A percentile compares a stretch with the other conserved stretches of the same genome.
Evolutionary conservation across 35 echinoderm and acorn worm species (phyloP).

Genomic region (Ptychodera flava): DNA sequence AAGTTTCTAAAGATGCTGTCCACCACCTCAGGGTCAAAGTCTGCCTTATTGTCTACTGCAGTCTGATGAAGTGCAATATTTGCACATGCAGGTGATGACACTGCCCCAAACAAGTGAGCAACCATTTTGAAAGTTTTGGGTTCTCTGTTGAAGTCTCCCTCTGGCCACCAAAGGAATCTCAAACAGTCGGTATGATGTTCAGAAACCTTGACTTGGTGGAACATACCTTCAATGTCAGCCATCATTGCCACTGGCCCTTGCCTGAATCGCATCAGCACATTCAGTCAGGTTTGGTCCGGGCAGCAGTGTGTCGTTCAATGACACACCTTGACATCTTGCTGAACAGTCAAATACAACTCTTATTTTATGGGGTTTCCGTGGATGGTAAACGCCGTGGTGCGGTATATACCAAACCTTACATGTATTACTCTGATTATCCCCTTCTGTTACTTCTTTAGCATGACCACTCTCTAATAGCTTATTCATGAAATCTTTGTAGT

Average conservation of each 20-base stretch:
- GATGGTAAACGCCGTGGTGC: conserved; percentile 26
- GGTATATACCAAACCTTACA: conserved; percentile 30
- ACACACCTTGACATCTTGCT: conserved; percentile 29
- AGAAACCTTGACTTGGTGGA: conserved; percentile 42
- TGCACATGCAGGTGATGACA: neutral
- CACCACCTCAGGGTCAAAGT: neutral
- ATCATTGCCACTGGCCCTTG: conserved; percentile 23
- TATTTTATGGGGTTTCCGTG: conserved; percentile 32
- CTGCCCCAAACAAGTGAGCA: conserved; percentile 7
- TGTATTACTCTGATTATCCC: neutral
- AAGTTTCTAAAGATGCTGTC: neutral
- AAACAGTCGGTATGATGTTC: conserved; percentile 3
- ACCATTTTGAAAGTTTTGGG: conserved; percentile 12
- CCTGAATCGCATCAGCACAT: neutral
- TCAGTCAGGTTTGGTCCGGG: conserved; percentile 24
- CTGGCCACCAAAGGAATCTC: conserved; percentile 23
- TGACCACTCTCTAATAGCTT: neutral
- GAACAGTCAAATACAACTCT: conserved; percentile 35
- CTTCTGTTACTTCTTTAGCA: neutral
- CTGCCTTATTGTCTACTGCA: neutral
- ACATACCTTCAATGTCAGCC: conserved; percentile 57
- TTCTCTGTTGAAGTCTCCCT: conserved; percentile 4
- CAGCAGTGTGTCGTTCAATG: conserved; percentile 36
- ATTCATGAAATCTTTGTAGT: neutral
- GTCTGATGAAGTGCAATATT: conserved; percentile 5